Conservation (phyloP, 2,113 vertebrate genomes). For the Mesitornis unicolor region DNA sequence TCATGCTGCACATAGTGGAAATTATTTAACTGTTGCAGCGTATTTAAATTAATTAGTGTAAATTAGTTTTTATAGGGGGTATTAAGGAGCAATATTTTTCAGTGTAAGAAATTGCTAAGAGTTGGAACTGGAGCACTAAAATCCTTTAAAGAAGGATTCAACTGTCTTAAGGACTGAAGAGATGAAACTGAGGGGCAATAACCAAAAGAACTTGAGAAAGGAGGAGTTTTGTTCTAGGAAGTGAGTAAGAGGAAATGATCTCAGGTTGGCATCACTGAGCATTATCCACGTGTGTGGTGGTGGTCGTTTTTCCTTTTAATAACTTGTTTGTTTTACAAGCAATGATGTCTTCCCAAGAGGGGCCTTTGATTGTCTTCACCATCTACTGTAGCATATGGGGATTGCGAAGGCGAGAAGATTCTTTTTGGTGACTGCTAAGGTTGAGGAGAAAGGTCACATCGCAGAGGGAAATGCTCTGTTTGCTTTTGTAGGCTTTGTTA, state of each 20-base stretch:
- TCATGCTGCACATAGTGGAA: background rate
- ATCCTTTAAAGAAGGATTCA: background rate
- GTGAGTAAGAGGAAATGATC: conserved; percentile 76
- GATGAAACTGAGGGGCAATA: background rate
- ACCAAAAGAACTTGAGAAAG: conserved; percentile 4
- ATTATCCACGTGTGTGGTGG: background rate
- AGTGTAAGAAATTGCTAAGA: background rate
- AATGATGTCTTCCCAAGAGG: background rate
- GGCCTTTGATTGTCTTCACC: background rate
- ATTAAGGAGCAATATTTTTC: background rate
- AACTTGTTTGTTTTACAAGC: background rate
- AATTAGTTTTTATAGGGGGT: background rate
- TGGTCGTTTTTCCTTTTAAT: background rate
- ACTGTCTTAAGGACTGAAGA: background rate
- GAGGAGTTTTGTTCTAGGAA: conserved; percentile 51
- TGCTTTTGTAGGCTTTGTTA: background rate
- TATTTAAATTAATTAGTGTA: background rate
- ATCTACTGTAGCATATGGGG: background rate
- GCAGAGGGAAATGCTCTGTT: background rate
- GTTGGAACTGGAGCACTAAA: background rate
- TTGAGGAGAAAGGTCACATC: background rate
- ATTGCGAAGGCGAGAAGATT: background rate
- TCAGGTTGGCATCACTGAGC: conserved; percentile 18
- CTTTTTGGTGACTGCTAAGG: background rate
- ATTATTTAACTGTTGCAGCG: background rate